Evolutionary conservation across 2,888 invertebrate species (phyloP).

Genomic region (Iselma pallidipennis): DNA sequence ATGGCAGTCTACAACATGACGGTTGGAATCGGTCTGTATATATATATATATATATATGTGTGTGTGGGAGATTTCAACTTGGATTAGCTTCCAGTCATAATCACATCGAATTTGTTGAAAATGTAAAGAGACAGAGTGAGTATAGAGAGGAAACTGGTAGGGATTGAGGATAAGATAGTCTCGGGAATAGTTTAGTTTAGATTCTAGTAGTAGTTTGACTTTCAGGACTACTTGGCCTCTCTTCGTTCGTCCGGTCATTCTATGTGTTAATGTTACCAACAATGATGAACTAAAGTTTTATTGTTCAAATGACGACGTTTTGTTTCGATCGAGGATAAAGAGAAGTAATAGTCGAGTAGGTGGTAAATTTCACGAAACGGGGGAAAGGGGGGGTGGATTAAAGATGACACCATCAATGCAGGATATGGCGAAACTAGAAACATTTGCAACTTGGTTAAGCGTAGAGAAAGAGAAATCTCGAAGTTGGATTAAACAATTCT

Average conservation of each 20-base stretch:
- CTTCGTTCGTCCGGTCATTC: constrained; percentile 15
- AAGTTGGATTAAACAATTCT: not conserved
- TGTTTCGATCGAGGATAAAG: constrained; percentile 4
- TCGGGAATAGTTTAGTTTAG: not conserved
- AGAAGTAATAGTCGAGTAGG: not conserved
- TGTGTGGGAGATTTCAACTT: constrained; percentile 54
- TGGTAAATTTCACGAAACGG: not conserved
- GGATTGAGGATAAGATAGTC: not conserved
- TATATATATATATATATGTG: no score
- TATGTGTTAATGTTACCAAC: constrained; percentile 7
- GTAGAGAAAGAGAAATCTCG: not conserved
- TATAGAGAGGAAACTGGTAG: not conserved
- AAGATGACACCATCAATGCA: not conserved
- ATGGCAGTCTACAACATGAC: constrained; percentile 53
- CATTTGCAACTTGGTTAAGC: not conserved
- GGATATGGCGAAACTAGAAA: not conserved
- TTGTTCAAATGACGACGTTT: constrained; percentile 19
- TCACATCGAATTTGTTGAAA: constrained; percentile 38
- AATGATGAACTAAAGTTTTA: constrained; percentile 14
- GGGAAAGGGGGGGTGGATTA: not conserved
- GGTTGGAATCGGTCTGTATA: constrained; percentile 53
- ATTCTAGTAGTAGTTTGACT: constrained; percentile 11
- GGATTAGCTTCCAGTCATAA: constrained; percentile 54
- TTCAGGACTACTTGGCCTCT: constrained; percentile 9
- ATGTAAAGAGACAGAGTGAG: not conserved